phyloP scores from a whole-genome alignment of 2,888 invertebrate species.

The Rugalucina vietnamica region DNA sequence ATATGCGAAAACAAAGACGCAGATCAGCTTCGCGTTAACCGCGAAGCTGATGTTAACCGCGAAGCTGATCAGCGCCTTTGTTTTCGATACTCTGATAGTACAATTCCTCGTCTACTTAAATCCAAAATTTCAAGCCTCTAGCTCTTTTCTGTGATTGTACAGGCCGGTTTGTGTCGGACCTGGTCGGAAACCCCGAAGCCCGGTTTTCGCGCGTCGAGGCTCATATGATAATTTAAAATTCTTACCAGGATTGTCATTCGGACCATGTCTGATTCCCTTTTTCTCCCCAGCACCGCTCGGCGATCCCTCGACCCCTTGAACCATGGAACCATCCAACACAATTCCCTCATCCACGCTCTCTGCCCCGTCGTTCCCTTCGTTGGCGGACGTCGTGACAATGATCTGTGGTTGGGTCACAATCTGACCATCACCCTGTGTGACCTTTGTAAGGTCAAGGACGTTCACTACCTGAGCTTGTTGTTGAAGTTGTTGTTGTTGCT shows the following conservation, averaged over 20 bases:
- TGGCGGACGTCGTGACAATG: not conserved
- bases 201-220: too few species aligned
- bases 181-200: too few species aligned
- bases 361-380: not conserved
- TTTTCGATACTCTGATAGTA: too few species aligned
- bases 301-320: not conserved
- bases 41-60: too few species aligned
- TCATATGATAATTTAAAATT: too few species aligned
- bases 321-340: not conserved
- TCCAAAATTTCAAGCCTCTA: too few species aligned
- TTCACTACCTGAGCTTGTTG: constrained; percentile 69
- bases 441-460: constrained; percentile 67
- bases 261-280: not conserved
- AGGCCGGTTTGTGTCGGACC: too few species aligned
- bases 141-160: too few species aligned
- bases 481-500: constrained; percentile 63
- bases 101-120: too few species aligned
- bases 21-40: too few species aligned
- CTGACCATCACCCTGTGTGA: constrained; percentile 47
- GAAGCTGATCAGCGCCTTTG: too few species aligned
- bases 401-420: not conserved
- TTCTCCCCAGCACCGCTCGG: not conserved
- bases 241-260: not conserved
- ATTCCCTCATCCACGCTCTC: constrained; percentile 4
- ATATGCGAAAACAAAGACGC: too few species aligned